Evolutionary conservation across 2,797 vertebrate species (phyloP).

Genomic region (Chloroceryle amazona): DNA sequence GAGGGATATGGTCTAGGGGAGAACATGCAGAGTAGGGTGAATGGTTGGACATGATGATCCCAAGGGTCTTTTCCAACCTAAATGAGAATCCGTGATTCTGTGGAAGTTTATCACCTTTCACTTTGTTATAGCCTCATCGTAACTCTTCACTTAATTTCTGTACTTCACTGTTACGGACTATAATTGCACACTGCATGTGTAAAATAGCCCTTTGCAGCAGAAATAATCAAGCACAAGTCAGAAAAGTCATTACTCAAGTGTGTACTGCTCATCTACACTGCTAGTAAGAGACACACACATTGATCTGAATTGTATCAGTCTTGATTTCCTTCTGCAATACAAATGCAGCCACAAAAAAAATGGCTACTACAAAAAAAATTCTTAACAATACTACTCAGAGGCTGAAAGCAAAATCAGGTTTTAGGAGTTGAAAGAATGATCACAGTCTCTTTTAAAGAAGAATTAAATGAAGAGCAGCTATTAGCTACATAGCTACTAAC

Average conservation of each 20-base stretch:
- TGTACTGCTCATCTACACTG: background rate
- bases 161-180: background rate
- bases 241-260: background rate
- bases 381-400: background rate
- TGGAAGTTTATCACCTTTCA: background rate
- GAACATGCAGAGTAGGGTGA: too few species aligned
- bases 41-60: too few species aligned
- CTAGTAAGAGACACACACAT: background rate
- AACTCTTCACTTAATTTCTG: background rate
- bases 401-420: background rate
- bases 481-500: background rate
- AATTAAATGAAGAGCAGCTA: background rate
- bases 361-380: background rate
- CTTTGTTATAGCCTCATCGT: background rate
- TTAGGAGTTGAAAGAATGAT: background rate
- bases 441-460: background rate
- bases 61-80: too few species aligned
- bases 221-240: background rate
- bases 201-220: background rate
- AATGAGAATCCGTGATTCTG: too few species aligned
- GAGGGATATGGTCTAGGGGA: too few species aligned
- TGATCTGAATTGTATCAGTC: background rate
- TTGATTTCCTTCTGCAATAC: background rate
- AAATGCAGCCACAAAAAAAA: background rate
- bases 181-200: background rate